phyloP scores from a whole-genome alignment of 1,140 invertebrate genomes.

The Zaprionus capensis region DNA sequence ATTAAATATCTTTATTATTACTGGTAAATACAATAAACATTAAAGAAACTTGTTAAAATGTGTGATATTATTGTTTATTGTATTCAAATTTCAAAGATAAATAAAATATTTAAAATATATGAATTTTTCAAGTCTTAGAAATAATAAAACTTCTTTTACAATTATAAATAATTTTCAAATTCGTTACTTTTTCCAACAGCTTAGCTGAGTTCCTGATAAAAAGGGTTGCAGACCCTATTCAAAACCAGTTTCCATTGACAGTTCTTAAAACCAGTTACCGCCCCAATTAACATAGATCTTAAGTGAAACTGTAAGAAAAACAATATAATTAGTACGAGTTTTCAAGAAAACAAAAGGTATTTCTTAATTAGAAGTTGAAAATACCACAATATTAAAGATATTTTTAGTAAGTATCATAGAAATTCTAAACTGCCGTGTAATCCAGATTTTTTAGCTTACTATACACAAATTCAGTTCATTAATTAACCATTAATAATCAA shows the following conservation, averaged over 20 bases:
- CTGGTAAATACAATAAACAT: background rate
- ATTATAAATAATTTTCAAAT: too few species aligned
- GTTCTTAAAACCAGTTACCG: background rate
- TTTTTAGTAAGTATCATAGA: background rate
- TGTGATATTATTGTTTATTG: background rate
- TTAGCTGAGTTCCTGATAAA: background rate
- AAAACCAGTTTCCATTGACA: background rate
- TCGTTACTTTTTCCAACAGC: too few species aligned
- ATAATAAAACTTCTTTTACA: background rate
- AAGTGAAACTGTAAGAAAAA: background rate
- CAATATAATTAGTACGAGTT: constrained; percentile 1
- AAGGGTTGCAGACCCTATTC: background rate
- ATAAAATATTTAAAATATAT: too few species aligned
- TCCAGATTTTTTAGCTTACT: background rate
- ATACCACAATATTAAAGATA: background rate
- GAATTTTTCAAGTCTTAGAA: too few species aligned
- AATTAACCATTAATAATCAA: background rate
- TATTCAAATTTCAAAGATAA: background rate
- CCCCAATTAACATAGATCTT: background rate
- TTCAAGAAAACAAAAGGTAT: background rate
- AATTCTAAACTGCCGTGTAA: background rate
- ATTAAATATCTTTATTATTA: background rate
- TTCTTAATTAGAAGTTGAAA: background rate
- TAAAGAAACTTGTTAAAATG: background rate
- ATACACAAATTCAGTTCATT: background rate